Base-by-base conservation (phyloP, 2,888 invertebrate species). In the Fragum sueziense region DNA sequence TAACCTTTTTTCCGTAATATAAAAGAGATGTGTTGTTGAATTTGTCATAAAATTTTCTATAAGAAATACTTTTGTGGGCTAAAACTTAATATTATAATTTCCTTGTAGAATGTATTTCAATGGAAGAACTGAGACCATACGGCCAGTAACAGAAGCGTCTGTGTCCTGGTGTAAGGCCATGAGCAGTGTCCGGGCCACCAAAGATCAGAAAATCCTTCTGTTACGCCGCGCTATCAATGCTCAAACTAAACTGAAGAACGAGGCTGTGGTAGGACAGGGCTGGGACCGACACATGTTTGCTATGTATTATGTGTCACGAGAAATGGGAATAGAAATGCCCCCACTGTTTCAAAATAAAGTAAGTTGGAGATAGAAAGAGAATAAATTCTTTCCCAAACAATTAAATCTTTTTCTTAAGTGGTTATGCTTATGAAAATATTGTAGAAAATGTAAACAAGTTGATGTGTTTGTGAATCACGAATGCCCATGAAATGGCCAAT, bases 101-200 rank as follows among this genome's bases (percentile, higher is more conserved):
- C n/a, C n/a, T 77, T 82, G 11, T 59, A 89, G 88, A 57, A 93
- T 94, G 75, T 95, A 94, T 88, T 94, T 94, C 86, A 94, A 95
- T 83, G 95, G 95, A 4, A 93, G 95, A 27, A 95, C 95, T 0
- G 95, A 95, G 90, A 95, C 95, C 0, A 92, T 95, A 14, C 94
- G 95, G 17, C 94, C 95, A 2, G 95, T 95, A 86, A 94, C 95
- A 2, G 88, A 88, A 11, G 94, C 94, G 78, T 94, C 94, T 22
- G 87, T 93, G 14, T 86, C 86, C 67, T 91, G 88, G 88, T 88
- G 89, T 33, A 86, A 86, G 65, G 82, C 88, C 52, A 91, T 91
- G 91, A 76, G 84, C n/a, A 77, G 84, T 67, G 82, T 85, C 31
- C 73, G 76, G 27, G 70, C 78, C 11, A 83, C 84, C 7, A 70